Evolutionary conservation across 1,140 invertebrate species (phyloP).

Genomic region (Tribolium madens): DNA sequence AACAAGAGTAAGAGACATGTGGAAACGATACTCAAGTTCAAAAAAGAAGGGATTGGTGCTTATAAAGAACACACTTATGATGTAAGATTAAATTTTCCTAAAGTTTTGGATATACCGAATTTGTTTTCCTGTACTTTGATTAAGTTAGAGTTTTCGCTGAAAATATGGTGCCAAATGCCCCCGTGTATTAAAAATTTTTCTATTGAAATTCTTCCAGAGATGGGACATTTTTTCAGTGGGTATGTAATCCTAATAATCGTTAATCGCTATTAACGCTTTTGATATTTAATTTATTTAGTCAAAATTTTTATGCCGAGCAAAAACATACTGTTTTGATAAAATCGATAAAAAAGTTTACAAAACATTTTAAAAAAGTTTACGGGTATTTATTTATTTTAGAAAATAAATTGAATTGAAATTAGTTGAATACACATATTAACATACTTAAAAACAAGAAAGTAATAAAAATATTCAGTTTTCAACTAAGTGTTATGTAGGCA

Average conservation of each 20-base stretch:
- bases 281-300: too few relatives aligned
- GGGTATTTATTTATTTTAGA: too few relatives aligned
- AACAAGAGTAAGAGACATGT: background rate
- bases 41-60: background rate
- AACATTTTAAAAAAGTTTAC: too few relatives aligned
- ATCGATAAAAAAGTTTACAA: too few relatives aligned
- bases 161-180: slow-evolving; percentile 8
- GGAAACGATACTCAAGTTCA: background rate
- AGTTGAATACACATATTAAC: too few relatives aligned
- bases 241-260: background rate
- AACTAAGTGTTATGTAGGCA: too few relatives aligned
- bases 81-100: background rate
- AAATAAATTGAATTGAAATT: too few relatives aligned
- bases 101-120: slow-evolving; percentile 17
- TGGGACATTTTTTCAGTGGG: slow-evolving; percentile 6
- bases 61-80: slow-evolving; percentile 2
- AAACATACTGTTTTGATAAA: too few relatives aligned
- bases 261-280: too few relatives aligned
- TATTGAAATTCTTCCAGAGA: background rate
- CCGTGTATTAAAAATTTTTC: background rate
- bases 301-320: too few relatives aligned
- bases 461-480: too few relatives aligned
- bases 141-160: background rate
- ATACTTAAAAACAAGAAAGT: too few relatives aligned
- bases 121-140: background rate